These are phyloP conservation scores for Chloroclysta siterata DNA, from an alignment of 2,888 invertebrate genomes.

Conservation along the genomic window DNA sequence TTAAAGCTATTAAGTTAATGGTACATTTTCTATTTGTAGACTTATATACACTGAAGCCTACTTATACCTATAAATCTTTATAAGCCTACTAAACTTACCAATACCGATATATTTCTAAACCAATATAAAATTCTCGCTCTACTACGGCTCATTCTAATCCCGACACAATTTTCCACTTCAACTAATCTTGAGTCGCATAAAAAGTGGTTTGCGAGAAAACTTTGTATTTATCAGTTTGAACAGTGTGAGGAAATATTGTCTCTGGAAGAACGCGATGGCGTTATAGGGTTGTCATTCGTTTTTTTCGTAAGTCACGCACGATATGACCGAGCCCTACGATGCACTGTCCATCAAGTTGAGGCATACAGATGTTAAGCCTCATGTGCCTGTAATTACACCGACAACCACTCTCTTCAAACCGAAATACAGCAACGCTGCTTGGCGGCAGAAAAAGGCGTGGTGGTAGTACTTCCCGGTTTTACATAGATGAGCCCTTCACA, in stretches of 20 bases:
- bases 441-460: no score
- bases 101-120: slow-evolving; percentile 9
- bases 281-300: slow-evolving; percentile 19
- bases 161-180: slow-evolving; percentile 45
- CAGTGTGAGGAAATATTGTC: slow-evolving; percentile 37
- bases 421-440: no score
- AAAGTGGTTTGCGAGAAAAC: slow-evolving; percentile 36
- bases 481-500: no score
- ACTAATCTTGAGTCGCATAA: slow-evolving; percentile 33
- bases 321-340: no score
- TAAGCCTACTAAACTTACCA: neutral
- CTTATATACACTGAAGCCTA: neutral
- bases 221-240: slow-evolving; percentile 43
- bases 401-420: no score
- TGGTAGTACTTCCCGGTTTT: no score
- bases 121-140: slow-evolving; percentile 14
- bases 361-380: no score
- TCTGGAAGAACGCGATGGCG: slow-evolving; percentile 22
- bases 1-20: no score
- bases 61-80: neutral
- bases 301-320: no score
- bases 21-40: no score
- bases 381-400: no score
- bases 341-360: no score
- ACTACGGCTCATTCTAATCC: slow-evolving; percentile 29